Conservation (phyloP, 2,797 vertebrate species). For the Anniella stebbinsi region DNA sequence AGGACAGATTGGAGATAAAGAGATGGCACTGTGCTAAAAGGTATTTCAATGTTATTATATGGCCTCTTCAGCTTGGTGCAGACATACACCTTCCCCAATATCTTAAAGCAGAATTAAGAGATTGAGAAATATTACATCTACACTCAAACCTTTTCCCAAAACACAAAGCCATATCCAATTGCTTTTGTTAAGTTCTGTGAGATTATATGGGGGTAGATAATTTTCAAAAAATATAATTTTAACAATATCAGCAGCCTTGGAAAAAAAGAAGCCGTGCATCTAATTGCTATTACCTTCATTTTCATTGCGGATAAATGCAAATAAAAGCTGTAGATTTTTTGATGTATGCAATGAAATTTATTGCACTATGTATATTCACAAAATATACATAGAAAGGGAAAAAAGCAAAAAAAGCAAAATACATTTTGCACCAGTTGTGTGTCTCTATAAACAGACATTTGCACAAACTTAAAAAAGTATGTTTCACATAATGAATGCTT, state of each 20-base stretch:
- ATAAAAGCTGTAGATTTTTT: constrained; percentile 68
- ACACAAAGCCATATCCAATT: constrained; percentile 7
- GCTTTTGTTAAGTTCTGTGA: constrained; percentile 22
- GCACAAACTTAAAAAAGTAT: constrained; percentile 57
- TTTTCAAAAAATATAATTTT: constrained; percentile 17
- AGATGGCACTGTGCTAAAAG: not conserved
- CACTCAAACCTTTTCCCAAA: constrained; percentile 21
- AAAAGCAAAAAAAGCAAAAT: constrained; percentile 61
- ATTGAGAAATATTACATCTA: constrained; percentile 22
- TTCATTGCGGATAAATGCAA: constrained; percentile 60
- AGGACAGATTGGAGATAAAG: constrained; percentile 25
- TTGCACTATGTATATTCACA: constrained; percentile 74
- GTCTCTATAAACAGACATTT: constrained; percentile 36
- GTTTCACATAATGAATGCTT: constrained; percentile 61
- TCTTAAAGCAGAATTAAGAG: not conserved
- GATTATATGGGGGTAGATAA: constrained; percentile 31
- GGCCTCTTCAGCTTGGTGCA: constrained; percentile 16
- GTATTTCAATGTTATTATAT: constrained; percentile 7
- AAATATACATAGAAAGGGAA: constrained; percentile 76
- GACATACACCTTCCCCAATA: not conserved
- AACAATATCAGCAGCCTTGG: constrained; percentile 24
- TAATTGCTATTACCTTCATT: constrained; percentile 24
- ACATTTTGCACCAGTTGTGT: constrained; percentile 23
- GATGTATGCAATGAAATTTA: constrained; percentile 73
- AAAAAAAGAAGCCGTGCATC: constrained; percentile 53